Base-by-base conservation (phyloP, 2,797 vertebrate species). In the Mus spretus region DNA sequence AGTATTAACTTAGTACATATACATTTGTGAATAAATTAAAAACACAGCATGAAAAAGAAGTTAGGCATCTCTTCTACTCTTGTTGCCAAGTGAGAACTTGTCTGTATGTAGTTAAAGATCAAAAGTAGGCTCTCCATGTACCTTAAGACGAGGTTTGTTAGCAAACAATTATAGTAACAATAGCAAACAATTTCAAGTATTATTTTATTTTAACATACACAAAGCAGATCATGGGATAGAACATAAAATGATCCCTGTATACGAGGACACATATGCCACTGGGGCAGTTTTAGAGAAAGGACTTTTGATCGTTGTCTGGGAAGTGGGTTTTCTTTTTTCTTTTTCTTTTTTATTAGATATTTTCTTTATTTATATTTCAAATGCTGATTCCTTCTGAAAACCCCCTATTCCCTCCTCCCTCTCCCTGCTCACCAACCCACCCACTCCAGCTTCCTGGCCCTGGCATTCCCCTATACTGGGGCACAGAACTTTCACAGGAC, bases 11-110 rank as follows among this genome's bases (percentile, higher is more conserved):
- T 77, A 89, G 72, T n/a, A 74, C 4, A 47, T 6, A 34, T 1
- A 11, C n/a, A 61, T 74, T 74, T 87, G 34, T 83, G 47, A 97
- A 91, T 63, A 97, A 84, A 94, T 2, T 13, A 9, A 96, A 91
- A 93, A 61, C 40, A 63, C 78, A 94, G 53, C 53, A 91, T 34
- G 50, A 8, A 47, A 72, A 93, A 78, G 47, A 96, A 87, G 92
- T 77, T 20, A 84, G 20, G 74, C 8, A 31, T 72, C 75, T 90
- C 40, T 77, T 96, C 2, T 93, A 34, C 59, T 72, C 19, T 84
- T n/a, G 75, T 59, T 24, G 53, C 14, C 14, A 61, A 65, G 40
- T 85, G 74, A 90, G 75, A 91, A 50, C 26, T 34, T 92, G 53
- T 61, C 37, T 37, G 20, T 61, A 37, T 44, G 17, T 61, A 28